A percentile compares a stretch with the other conserved stretches of the same genome.
phyloP scores from a whole-genome alignment of 2,888 invertebrate species.

The Phrixothrix hirtus region DNA sequence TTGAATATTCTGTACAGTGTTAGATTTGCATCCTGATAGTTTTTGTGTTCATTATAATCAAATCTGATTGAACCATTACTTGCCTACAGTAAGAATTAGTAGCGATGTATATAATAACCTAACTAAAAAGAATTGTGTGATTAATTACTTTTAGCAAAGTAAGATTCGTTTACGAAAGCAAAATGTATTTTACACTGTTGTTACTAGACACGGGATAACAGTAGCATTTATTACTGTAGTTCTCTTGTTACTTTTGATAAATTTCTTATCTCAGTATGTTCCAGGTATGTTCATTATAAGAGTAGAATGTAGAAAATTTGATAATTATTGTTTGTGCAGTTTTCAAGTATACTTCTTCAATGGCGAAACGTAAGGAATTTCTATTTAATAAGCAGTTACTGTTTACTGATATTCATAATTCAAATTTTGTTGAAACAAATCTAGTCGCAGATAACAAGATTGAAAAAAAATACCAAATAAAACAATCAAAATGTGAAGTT shows the following conservation, averaged over 20 bases:
- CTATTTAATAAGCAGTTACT: conserved; percentile 18
- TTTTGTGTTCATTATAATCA: no score
- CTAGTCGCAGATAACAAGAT: conserved; percentile 9
- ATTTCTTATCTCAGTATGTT: conserved; percentile 42
- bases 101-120: no score
- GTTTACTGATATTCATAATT: conserved; percentile 15
- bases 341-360: conserved; percentile 11
- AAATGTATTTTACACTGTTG: conserved; percentile 44
- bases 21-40: no score
- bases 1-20: no score
- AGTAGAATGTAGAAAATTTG: not conserved
- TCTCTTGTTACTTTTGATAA: conserved; percentile 41
- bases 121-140: not conserved
- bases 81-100: no score
- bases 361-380: conserved; percentile 9
- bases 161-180: conserved; percentile 45
- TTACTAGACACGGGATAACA: conserved; percentile 49
- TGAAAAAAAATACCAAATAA: conserved; percentile 6
- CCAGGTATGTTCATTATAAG: conserved; percentile 39
- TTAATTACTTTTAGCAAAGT: conserved; percentile 9
- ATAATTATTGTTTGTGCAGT: conserved; percentile 8
- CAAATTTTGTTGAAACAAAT: conserved; percentile 3
- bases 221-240: conserved; percentile 36
- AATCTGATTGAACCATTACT: no score
- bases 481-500: conserved; percentile 66